Base-by-base conservation (phyloP, 2,797 vertebrate genomes). In the Tenualosa thibaudeaui region DNA sequence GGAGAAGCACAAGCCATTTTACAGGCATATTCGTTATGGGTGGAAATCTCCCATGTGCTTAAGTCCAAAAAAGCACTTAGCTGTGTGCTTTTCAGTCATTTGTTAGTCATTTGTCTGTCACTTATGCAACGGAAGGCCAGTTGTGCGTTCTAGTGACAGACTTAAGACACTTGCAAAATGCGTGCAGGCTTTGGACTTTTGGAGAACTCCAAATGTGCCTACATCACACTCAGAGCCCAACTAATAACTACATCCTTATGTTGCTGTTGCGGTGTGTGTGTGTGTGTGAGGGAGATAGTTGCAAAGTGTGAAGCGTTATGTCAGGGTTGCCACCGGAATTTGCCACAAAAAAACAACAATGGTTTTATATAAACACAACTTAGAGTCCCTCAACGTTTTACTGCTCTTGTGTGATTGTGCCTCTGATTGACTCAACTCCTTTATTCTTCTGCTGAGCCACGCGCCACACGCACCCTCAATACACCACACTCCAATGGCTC, bases 401-500 rank as follows among this genome's bases (percentile, higher is more conserved):
- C 53, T 53, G 13, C 10, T 53, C 12, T 53, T 13, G 51, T 53
- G 12, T 53, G 51, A 53, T 0, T 58, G n/a, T 22, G 17, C 19
- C 56, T 6, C 3, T 58, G 19, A 58, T 58, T 17, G 19, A 58
- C 56, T 54, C 5, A 5, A 19, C 4, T 58, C 19, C 5, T 19
- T 22, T 58, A 5, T 58, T 58, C 4, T 58, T 58, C 56, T 6
- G 56, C 22, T 58, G 19, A 58, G 56, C 4, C 60, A 26, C 24
- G 26, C n/a, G 56, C 4, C 60, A 26, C 24, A 65, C n/a, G 24
- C 60, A 40, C 68, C 68, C 68, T 75, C 31, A 37, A 75, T 26
- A 68, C 24, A 68, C 24, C 62, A 68, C 68, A 75, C 68, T 75
- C 68, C 31, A 75, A 81, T 17, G 49, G 85, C 15, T 60, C 68